A percentile compares a stretch with the other conserved stretches of the same genome.
Conservation (phyloP, 1,140 invertebrate species). For the Lucilia cuprina region DNA sequence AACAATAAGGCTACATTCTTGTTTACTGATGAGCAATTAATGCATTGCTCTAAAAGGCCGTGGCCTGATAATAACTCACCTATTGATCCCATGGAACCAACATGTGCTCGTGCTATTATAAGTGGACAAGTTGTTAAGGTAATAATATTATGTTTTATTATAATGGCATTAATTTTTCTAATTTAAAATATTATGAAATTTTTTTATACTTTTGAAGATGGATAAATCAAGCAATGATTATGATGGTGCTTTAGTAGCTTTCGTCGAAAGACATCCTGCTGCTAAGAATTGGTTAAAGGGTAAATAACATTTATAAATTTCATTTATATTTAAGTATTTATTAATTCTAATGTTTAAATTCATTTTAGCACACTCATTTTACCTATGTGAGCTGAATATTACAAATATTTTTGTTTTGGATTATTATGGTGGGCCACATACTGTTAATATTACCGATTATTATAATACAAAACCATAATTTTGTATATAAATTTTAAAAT, state of each 20-base stretch:
- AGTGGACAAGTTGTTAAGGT: constrained; percentile 75
- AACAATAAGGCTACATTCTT: constrained; percentile 73
- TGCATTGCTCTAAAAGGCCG: constrained; percentile 69
- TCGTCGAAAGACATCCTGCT: constrained; percentile 75
- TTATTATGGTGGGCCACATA: constrained; percentile 78
- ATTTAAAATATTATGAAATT: background rate
- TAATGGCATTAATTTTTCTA: background rate
- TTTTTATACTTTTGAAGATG: constrained; percentile 64
- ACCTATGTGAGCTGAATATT: constrained; percentile 77
- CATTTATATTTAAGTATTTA: background rate
- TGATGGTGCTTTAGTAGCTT: constrained; percentile 67
- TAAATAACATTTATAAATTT: constrained; percentile 46
- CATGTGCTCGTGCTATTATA: constrained; percentile 77
- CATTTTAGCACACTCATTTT: constrained; percentile 75
- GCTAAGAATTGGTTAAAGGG: constrained; percentile 70
- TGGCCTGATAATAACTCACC: constrained; percentile 40
- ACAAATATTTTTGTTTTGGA: constrained; percentile 75
- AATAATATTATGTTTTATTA: constrained; percentile 27
- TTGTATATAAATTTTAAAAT: no score
- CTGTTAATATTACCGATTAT: constrained; percentile 71
- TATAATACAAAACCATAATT: constrained; percentile 42
- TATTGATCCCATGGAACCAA: constrained; percentile 80
- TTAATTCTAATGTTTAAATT: background rate
- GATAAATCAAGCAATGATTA: constrained; percentile 68
- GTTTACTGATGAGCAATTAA: constrained; percentile 73